A percentile compares a stretch with the other conserved stretches of the same genome.
Evolutionary conservation across 2,113 vertebrate species (phyloP).

Genomic region (Phaethon lepturus): DNA sequence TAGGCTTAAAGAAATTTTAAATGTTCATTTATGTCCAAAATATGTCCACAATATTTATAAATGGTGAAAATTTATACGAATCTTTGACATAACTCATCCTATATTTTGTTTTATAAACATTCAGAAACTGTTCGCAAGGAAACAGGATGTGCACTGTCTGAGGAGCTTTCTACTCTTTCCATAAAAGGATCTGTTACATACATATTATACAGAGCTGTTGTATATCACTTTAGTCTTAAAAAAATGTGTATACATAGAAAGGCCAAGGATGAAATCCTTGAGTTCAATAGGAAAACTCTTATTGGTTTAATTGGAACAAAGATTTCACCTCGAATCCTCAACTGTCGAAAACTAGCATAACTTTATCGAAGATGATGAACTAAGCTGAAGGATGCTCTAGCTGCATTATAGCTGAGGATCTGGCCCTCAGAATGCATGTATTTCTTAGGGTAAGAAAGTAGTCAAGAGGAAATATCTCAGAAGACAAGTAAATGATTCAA

Average conservation of each 20-base stretch:
- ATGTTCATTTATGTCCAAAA: constrained; percentile 35
- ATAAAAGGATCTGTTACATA: constrained; percentile 54
- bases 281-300: constrained; percentile 10
- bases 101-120: constrained; percentile 66
- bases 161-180: constrained; percentile 45
- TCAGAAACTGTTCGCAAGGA: not conserved
- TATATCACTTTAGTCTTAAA: constrained; percentile 45
- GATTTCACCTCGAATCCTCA: constrained; percentile 11
- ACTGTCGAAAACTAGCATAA: not conserved
- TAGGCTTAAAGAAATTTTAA: constrained; percentile 6
- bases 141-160: constrained; percentile 53
- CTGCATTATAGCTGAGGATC: constrained; percentile 1
- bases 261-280: not conserved
- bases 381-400: not conserved
- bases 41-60: constrained; percentile 48
- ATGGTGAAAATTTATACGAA: constrained; percentile 28
- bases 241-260: not conserved
- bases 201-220: constrained; percentile 37
- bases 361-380: constrained; percentile 8
- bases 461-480: not conserved
- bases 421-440: not conserved
- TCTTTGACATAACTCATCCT: constrained; percentile 30
- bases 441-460: not conserved
- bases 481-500: constrained; percentile 27
- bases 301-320: constrained; percentile 40